Evolutionary conservation across 1,140 invertebrate genomes (phyloP).

Genomic region (Marisa cornuarietis): DNA sequence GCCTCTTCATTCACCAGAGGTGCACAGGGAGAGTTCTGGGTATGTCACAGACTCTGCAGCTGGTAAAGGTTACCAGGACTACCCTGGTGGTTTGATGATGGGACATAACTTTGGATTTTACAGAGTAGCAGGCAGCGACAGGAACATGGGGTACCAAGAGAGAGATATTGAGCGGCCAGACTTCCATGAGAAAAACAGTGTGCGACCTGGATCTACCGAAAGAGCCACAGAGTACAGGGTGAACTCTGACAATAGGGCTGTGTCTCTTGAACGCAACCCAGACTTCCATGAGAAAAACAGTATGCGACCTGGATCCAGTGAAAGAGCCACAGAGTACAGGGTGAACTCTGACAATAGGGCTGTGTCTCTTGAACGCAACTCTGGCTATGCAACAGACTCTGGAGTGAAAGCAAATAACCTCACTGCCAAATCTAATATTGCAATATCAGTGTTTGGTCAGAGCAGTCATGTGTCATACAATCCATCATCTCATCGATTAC

Average conservation of each 20-base stretch:
- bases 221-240: not conserved
- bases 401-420: not conserved
- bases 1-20: not conserved
- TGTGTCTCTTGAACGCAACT: not conserved
- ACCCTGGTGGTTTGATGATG: too few species aligned
- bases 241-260: not conserved
- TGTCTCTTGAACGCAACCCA: too few species aligned
- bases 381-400: constrained; percentile 5
- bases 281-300: too few species aligned
- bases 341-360: not conserved
- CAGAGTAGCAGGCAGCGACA: too few species aligned
- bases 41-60: constrained; percentile 29
- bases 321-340: not conserved
- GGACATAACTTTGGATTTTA: too few species aligned
- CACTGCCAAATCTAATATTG: not conserved
- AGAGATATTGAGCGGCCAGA: too few species aligned
- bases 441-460: not conserved
- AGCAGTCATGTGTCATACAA: not conserved
- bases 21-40: constrained; percentile 9
- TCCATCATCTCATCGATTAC: not conserved
- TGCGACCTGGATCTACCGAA: constrained; percentile 7
- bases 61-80: not conserved
- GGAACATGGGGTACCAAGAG: too few species aligned
- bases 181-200: too few species aligned
- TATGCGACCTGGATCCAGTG: constrained; percentile 6